Conservation (phyloP, 2,113 vertebrate species). For the Macquaria ambigua region DNA sequence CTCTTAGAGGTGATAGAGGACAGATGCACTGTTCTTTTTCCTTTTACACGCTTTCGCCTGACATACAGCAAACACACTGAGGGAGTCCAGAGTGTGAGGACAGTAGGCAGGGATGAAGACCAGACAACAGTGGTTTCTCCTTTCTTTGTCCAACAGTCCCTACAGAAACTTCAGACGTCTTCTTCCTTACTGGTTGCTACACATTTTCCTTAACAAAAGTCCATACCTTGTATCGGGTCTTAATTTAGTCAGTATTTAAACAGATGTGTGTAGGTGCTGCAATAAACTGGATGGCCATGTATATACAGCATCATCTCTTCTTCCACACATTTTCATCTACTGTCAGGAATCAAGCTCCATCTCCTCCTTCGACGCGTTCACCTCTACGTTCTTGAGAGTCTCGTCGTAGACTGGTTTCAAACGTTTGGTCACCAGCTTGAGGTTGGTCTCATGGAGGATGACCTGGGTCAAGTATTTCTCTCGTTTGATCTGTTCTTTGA, state of each 20-base stretch:
- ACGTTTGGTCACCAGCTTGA: slow-evolving; percentile 86
- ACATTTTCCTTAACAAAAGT: background rate
- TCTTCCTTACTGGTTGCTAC: background rate
- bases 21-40: background rate
- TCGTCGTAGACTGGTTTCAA: slow-evolving; percentile 74
- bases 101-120: background rate
- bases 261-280: background rate
- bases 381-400: background rate
- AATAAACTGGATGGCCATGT: background rate
- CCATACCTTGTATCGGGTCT: background rate
- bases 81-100: background rate
- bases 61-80: background rate
- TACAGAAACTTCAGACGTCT: background rate
- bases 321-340: background rate
- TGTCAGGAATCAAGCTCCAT: slow-evolving; percentile 49
- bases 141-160: background rate
- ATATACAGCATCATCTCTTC: background rate
- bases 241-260: background rate
- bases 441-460: slow-evolving; percentile 89
- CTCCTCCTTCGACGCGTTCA: background rate
- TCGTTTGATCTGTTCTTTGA: slow-evolving; percentile 92
- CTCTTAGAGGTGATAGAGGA: background rate
- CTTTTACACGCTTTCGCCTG: background rate
- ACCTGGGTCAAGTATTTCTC: slow-evolving; percentile 94
- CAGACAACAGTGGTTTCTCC: slow-evolving; percentile 25